Conservation (phyloP, 1,140 invertebrate species). For the Subanguina moxae region DNA sequence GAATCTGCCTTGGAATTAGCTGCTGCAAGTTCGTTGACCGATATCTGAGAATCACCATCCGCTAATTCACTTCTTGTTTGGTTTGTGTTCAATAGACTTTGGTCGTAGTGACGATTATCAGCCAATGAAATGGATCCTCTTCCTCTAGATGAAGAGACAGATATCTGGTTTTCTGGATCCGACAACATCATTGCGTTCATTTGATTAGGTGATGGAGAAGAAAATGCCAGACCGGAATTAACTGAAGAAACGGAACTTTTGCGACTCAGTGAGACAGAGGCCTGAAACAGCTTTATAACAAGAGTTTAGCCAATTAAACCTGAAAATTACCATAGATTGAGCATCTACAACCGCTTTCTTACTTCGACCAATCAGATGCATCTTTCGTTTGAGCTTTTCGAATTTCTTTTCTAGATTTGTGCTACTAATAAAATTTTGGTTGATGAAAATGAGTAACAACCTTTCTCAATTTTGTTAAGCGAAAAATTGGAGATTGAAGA, state of each 20-base stretch:
- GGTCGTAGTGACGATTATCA: too few relatives aligned
- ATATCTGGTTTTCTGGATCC: not conserved
- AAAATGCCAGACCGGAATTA: slow-evolving; percentile 27
- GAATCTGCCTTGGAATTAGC: too few relatives aligned
- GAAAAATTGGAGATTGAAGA: slow-evolving; percentile 37
- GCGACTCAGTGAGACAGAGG: slow-evolving; percentile 5
- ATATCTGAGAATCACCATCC: too few relatives aligned
- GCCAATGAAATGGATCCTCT: too few relatives aligned
- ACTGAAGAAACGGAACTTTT: slow-evolving; percentile 6
- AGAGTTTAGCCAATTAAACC: too few relatives aligned
- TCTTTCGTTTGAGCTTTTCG: slow-evolving; percentile 37
- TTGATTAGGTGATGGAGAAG: slow-evolving; percentile 32
- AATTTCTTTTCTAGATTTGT: slow-evolving; percentile 34
- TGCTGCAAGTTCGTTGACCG: too few relatives aligned
- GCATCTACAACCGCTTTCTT: slow-evolving; percentile 15
- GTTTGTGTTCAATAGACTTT: too few relatives aligned
- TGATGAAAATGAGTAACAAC: not conserved
- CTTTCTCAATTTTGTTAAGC: slow-evolving; percentile 41
- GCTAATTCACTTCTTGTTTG: too few relatives aligned
- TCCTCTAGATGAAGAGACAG: too few relatives aligned
- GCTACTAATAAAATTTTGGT: slow-evolving; percentile 7
- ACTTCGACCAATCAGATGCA: slow-evolving; percentile 29
- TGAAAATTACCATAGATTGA: too few relatives aligned
- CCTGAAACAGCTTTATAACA: not conserved
- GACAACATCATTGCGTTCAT: slow-evolving; percentile 5